These are phyloP conservation scores for Pogonomyrmex californicus DNA, from an alignment of 1,140 invertebrate species.

Conservation along the genomic window DNA sequence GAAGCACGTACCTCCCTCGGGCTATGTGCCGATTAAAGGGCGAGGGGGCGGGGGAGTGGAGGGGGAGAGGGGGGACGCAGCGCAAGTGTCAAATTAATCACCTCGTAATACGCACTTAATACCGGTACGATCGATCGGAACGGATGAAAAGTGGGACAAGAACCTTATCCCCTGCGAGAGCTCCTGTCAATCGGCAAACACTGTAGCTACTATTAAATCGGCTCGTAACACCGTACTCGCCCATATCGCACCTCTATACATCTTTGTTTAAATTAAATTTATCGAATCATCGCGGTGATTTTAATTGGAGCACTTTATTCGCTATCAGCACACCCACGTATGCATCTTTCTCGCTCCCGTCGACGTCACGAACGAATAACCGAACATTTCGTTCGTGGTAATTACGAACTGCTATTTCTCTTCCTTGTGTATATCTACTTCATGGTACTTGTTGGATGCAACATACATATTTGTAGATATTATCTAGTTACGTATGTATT, in stretches of 20 bases:
- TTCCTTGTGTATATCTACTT: neutral
- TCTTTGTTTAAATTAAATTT: neutral
- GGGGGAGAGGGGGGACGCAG: neutral
- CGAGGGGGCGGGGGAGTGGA: neutral
- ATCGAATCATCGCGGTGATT: neutral
- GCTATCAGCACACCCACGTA: too few relatives aligned
- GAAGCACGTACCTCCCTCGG: neutral
- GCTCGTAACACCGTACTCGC: slow-evolving; percentile 18
- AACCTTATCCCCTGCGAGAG: slow-evolving; percentile 49
- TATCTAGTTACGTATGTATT: neutral
- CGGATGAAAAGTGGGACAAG: slow-evolving; percentile 75
- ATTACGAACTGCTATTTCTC: neutral
- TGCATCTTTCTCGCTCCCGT: too few relatives aligned
- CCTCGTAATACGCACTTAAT: slow-evolving; percentile 75
- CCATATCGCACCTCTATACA: neutral
- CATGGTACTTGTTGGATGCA: neutral
- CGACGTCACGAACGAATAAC: neutral
- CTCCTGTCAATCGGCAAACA: slow-evolving; percentile 64
- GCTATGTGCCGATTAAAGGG: neutral
- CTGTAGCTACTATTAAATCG: slow-evolving; percentile 55
- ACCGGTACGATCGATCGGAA: slow-evolving; percentile 71
- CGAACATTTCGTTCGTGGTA: neutral
- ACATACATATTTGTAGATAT: neutral
- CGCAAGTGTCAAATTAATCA: slow-evolving; percentile 77
- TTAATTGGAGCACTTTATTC: slow-evolving; percentile 16